Evolutionary conservation across 1,140 invertebrate genomes (phyloP), one percentile per base, ranked within the genome.

Genomic region (Saccostrea echinata): DNA sequence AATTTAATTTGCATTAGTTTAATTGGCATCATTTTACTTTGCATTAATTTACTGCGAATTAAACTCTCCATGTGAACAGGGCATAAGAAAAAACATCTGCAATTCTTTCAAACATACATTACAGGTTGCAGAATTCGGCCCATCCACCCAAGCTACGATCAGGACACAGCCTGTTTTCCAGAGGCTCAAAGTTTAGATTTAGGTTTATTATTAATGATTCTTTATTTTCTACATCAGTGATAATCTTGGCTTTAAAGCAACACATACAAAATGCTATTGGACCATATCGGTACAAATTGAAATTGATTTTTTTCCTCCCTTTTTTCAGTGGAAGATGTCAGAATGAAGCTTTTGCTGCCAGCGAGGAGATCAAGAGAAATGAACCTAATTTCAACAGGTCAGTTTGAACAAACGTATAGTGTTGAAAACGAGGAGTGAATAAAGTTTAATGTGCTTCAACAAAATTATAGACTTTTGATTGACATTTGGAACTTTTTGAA

Each of bases 111-210:
- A 27, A 71, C 64, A 27, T 33, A 13, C 86, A 52, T 90, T 91
- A 55, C 95, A 98, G 98, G 84, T 96, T 98, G 93, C 96, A 97
- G 57, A 97, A 97, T 91, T 98, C 97, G 88, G 97, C 97, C 80
- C 97, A 98, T 94, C 97, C 97, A 64, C 97, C 97, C 35, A 96
- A 96, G 88, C 97, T 98, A 12, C 97, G 98, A 89, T 97, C 97
- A 30, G 98, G 98, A 35, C 98, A 98, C n/a, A 97, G 97, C 16
- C 96, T 99, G 90, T 99, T 99, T 95, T 98, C 97, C 0, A 97
- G 97, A 96, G 98, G 98, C 61, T 98, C 98, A 64, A 98, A 98
- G 95, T 98, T 99, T 94, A 97, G 98, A 91, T 95, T 95, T 91
- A 95, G 95, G 95, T 95, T 92, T 71, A 80, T n/a, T 82, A 33